Base-by-base conservation (phyloP, 1,140 invertebrate genomes). In the Meloidogyne floridensis region DNA sequence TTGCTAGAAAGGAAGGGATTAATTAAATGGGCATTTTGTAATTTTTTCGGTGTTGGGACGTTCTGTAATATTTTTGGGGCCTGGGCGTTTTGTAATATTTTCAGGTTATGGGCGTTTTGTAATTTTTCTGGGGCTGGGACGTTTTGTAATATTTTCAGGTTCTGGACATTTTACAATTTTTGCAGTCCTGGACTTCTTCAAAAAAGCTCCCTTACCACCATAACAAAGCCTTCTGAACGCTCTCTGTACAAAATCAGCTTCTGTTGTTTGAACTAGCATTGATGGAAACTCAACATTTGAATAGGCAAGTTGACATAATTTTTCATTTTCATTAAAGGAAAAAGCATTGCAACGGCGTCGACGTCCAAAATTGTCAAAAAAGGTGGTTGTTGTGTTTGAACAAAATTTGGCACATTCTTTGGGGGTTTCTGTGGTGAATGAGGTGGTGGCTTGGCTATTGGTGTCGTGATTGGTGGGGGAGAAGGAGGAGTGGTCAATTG, bases 211-310 rank as follows among this genome's bases (percentile, higher is more conserved):
- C 32, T 32, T 32, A 82, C 81, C 77, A n/a, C 77, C 53, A 71
- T 72, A 82, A 47, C 81, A 82, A 72, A 82, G 72, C 43, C 54
- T 54, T 5, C 72, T 76, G 51, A 82, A 82, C n/a, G 74, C 77
- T 59, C 81, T 53, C 42, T 69, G 32, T 15, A 42, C 54, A 51
- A 82, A 82, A 65, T 82, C 76, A 20, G 51, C 51, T 18, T 80
- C 18, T 9, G 32, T 8, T 15, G 53, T 54, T 15, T 15, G 10
- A 70, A 65, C 69, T 20, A 80, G 7, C 15, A 71, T 10, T 11
- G 77, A 43, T 4, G 72, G 72, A 47, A 54, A 72, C 7, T 59
- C 75, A n/a, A 54, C 71, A 42, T n/a, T 18, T 7, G 81, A 80
- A 81, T 32, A 15, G 15, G 20, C 76, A 80, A 81, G 53, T 32